Percentiles rank a stretch among this genome's conserved stretches.
Evolutionary conservation across 2,797 vertebrate species (phyloP).

Genomic region (Chelon auratus): DNA sequence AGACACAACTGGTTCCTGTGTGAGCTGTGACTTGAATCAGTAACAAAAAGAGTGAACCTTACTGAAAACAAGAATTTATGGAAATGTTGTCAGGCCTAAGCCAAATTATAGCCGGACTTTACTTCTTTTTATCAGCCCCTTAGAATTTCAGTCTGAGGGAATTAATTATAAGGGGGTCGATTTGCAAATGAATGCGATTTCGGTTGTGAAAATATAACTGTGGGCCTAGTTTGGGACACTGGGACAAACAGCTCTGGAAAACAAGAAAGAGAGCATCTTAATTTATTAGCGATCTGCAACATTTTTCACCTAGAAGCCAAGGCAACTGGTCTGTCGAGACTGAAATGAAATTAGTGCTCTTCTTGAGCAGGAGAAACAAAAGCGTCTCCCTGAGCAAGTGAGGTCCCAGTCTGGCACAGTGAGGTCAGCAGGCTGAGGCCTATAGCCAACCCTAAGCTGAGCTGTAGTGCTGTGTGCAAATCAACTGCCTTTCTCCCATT

Average conservation of each 20-base stretch:
- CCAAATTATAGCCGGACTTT: constrained; percentile 91
- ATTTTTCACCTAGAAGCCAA: constrained; percentile 95
- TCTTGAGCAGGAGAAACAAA: constrained; percentile 75
- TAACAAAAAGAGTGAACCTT: constrained; percentile 26
- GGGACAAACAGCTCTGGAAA: constrained; percentile 90
- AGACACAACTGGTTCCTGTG: constrained; percentile 18
- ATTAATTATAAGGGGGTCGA: constrained; percentile 89
- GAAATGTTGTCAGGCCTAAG: constrained; percentile 67
- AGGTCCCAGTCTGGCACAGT: constrained; percentile 80
- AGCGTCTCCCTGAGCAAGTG: constrained; percentile 69
- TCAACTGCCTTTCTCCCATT: constrained; percentile 79
- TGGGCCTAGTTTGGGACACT: constrained; percentile 89
- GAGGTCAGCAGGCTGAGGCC: constrained; percentile 76
- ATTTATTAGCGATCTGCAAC: constrained; percentile 96
- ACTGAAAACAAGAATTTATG: constrained; percentile 57
- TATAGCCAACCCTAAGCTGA: constrained; percentile 70
- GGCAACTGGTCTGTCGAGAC: constrained; percentile 91
- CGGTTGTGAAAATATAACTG: constrained; percentile 97
- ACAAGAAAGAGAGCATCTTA: constrained; percentile 87
- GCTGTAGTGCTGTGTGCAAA: constrained; percentile 80
- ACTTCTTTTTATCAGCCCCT: constrained; percentile 92
- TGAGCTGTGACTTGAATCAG: constrained; percentile 26
- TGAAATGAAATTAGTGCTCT: constrained; percentile 81
- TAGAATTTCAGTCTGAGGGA: constrained; percentile 91
- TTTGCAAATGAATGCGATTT: constrained; percentile 98